A percentile compares a stretch with the other conserved stretches of the same genome.
phyloP scores from a whole-genome alignment of 2,113 vertebrate genomes.

The Trogon surrucura region DNA sequence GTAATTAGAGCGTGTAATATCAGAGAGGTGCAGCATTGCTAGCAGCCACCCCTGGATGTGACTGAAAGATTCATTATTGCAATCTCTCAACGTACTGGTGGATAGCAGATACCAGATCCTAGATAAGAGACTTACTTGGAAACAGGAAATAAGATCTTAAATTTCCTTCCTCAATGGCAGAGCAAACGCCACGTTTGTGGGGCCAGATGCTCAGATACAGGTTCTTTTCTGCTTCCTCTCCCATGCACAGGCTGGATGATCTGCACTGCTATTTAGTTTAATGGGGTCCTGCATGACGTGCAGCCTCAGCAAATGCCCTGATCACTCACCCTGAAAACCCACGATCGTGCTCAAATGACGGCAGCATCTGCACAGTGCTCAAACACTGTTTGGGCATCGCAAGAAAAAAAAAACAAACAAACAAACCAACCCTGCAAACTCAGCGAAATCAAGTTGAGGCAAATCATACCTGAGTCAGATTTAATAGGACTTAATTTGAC shows the following conservation, averaged over 20 bases:
- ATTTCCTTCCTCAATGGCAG: neutral
- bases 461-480: constrained; percentile 14
- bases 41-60: neutral
- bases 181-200: neutral
- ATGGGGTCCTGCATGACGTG: neutral
- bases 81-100: neutral
- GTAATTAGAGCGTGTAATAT: neutral
- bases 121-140: neutral
- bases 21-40: neutral
- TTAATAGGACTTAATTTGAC: constrained; percentile 35
- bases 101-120: neutral
- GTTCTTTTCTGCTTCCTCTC: neutral
- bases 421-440: neutral
- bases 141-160: neutral
- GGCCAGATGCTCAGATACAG: neutral
- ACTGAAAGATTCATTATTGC: neutral
- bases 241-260: neutral
- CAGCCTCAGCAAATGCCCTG: neutral
- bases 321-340: neutral
- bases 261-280: neutral
- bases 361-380: neutral
- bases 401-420: neutral
- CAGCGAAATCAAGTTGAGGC: constrained; percentile 10
- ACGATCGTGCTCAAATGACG: neutral
- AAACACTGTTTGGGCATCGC: neutral